Base-by-base conservation (phyloP, 1,140 invertebrate genomes). In the Melipona quadrifasciata region DNA sequence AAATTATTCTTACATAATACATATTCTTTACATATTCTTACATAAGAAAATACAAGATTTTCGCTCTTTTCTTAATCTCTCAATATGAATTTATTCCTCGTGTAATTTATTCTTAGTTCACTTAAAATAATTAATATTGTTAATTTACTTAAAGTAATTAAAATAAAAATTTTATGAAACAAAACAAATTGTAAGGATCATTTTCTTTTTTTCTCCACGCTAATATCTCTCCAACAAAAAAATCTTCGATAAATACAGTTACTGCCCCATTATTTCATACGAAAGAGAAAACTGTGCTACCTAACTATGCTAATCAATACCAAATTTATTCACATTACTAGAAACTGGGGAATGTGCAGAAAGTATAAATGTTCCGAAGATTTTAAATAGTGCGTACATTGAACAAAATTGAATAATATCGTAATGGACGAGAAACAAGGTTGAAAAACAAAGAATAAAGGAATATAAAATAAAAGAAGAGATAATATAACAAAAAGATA, bases 361-460 rank as follows among this genome's bases (percentile, higher is more conserved):
- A 39, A 39, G 11, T 24, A 70, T 6, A 70, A 70, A 39, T 39
- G 24, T 12, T 24, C 34, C 1, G 6, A 39, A 70, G 24, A 4
- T 70, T 24, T 70, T 14, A 2, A 39, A 24, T 39, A 31, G 17
- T 19, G 16, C 27, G 8, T 31, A 17, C 27, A 67, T 6, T 47
- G 19, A 24, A 12, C 1, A 39, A 39, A 68, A 19, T 68, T 39
- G 11, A 19, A 39, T 21, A 21, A 3, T 16, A 16, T 34, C 6
- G 21, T 10, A 27, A 11, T 53, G 6, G 53, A 55, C 57, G n/a
- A 85, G 79, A 78, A 17, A 51, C 47, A 88, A 31, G 77, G 70
- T 31, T 81, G 58, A 90, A 24, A 89, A 86, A 86, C 67, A 76
- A 88, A 65, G 51, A 4, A 1, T 47, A 47, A 47, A 47, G 39